Base-by-base conservation (phyloP, 2,888 invertebrate species). In the Desoria tigrina region DNA sequence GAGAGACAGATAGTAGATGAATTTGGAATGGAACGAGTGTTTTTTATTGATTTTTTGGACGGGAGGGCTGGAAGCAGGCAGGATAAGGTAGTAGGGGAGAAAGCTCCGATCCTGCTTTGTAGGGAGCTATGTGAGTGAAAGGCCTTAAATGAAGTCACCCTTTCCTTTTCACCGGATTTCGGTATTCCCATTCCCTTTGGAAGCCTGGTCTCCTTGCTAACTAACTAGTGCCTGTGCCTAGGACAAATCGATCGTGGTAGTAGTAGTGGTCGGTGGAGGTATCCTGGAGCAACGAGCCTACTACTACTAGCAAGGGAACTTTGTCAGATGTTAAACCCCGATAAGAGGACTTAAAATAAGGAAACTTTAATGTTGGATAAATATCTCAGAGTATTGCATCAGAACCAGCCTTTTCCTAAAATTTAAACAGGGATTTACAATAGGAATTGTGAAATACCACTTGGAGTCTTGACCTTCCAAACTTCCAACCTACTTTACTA, bases 61-160 rank as follows among this genome's bases (percentile, higher is more conserved):
- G 60, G 61, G 45, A 57, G 58, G 53, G 63, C 54, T 54, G 32
- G 9, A 4, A 6, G 45, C 21, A 9, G 45, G 45, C 21, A 9
- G 45, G 16, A 45, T 11, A 3, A 11, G 21, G 45, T 45, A 16
- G 45, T 45, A 51, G 51, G 60, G 57, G 65, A 64, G 57, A 68
- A 65, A 56, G 51, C 63, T 54, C 61, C 32, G 4, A 32, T 4
- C 6, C 32, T 32, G 32, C 32, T n/a, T n/a, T 32, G 32, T 32
- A 32, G 32, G 32, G 32, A 32, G 32, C 32, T 7, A 11, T 32
- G 32, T 61, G 64, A 72, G 72, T 66, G 72, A 74, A 72, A 73
- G 73, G 74, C 72, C 75, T 75, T 75, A 73, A 75, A 74, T 75
- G 74, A 75, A 75, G 75, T 74, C 75, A 72, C 75, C 75, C 75